These are phyloP conservation scores for Platalea minor DNA, from an alignment of 2,797 vertebrate genomes.

Conservation along the genomic window DNA sequence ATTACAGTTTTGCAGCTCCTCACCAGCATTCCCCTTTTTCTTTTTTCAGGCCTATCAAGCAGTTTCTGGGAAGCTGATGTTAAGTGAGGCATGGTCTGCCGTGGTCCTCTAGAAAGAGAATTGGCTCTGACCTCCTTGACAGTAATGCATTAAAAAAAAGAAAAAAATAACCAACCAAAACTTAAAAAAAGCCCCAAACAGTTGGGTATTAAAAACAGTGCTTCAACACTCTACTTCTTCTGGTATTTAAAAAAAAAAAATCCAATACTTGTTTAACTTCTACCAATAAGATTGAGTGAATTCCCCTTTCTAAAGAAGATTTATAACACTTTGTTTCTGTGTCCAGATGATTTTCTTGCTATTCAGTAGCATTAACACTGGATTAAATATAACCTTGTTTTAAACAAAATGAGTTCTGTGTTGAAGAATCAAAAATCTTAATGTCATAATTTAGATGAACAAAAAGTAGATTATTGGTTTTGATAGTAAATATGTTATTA, in stretches of 20 bases:
- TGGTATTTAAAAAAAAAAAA: too few relatives aligned
- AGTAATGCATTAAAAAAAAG: background rate
- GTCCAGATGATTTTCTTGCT: background rate
- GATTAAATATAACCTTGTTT: background rate
- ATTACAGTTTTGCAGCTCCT: background rate
- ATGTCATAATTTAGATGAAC: background rate
- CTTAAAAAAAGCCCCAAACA: background rate
- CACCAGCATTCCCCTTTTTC: background rate
- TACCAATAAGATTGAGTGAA: background rate
- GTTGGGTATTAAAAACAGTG: background rate
- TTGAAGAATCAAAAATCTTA: background rate
- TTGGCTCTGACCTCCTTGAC: background rate
- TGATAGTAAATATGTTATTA: accelerated
- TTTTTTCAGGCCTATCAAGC: background rate
- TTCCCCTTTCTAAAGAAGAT: background rate
- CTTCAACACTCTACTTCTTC: background rate
- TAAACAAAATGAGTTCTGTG: background rate
- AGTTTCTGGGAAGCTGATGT: background rate
- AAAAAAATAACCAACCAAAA: background rate
- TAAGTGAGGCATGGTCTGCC: background rate
- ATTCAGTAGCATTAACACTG: background rate
- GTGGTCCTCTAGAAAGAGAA: background rate
- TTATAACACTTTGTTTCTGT: background rate
- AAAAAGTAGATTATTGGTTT: background rate
- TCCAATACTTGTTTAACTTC: background rate